A percentile compares a stretch with the other conserved stretches of the same genome.
Evolutionary conservation across 2,888 invertebrate genomes (phyloP).

Genomic region (Protonemura montana): DNA sequence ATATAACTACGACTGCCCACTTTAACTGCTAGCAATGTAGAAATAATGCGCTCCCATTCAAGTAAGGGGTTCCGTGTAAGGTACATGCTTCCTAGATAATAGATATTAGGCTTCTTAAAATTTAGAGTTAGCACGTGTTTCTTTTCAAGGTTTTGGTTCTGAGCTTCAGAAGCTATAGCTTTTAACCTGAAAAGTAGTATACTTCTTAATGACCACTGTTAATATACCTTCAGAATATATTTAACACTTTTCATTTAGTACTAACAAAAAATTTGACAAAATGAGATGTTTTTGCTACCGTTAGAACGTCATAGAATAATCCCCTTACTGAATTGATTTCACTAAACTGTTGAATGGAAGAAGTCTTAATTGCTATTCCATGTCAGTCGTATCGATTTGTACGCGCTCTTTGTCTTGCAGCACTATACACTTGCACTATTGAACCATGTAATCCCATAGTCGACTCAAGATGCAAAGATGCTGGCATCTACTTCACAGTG

Average conservation of each 20-base stretch:
- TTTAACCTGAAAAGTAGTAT: too few species aligned
- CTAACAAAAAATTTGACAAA: neutral
- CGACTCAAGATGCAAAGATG: neutral
- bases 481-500: neutral
- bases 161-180: too few species aligned
- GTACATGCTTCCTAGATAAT: neutral
- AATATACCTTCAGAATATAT: neutral
- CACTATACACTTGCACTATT: neutral
- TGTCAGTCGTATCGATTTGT: neutral
- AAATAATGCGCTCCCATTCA: neutral
- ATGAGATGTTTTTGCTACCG: neutral
- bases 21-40: neutral
- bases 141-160: neutral
- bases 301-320: neutral
- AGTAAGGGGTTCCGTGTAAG: neutral
- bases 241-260: neutral
- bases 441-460: neutral
- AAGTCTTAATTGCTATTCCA: slow-evolving; percentile 12
- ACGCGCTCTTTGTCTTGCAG: neutral
- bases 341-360: neutral
- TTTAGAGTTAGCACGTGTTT: neutral
- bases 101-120: too few species aligned
- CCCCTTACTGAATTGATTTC: neutral
- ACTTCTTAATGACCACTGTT: neutral
- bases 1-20: neutral